Conservation (phyloP, 2,888 invertebrate genomes). For the Pasiphila rectangulata region DNA sequence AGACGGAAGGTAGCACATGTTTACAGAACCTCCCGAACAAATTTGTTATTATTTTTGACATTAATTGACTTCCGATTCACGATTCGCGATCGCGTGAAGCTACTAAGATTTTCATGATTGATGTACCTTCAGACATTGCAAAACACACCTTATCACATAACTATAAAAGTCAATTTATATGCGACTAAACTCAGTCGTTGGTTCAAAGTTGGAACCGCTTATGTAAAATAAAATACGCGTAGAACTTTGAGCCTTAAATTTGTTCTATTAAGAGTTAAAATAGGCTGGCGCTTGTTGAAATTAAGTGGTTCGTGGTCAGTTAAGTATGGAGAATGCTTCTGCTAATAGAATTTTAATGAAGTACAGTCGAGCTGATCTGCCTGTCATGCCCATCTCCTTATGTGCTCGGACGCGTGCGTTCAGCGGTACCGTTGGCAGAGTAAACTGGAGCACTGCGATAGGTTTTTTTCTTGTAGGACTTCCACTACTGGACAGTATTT, state of each 20-base stretch:
- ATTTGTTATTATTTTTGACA: constrained; percentile 31
- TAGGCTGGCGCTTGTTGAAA: constrained; percentile 20
- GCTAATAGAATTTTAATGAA: constrained; percentile 81
- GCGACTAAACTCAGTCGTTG: neutral
- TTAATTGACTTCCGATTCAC: constrained; percentile 65
- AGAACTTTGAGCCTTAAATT: constrained; percentile 22
- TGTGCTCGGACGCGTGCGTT: constrained; percentile 63
- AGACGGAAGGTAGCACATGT: too few relatives aligned
- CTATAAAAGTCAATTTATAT: constrained; percentile 15
- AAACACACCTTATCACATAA: constrained; percentile 34
- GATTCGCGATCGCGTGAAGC: constrained; percentile 55
- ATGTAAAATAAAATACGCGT: constrained; percentile 8
- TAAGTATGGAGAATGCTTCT: constrained; percentile 70
- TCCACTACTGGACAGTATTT: too few relatives aligned
- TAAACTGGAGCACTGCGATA: constrained; percentile 16
- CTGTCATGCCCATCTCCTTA: constrained; percentile 77
- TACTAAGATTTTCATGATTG: constrained; percentile 51
- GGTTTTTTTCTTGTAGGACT: neutral
- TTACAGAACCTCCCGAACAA: too few relatives aligned
- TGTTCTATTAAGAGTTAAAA: constrained; percentile 21
- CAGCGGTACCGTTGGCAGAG: constrained; percentile 43
- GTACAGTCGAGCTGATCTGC: constrained; percentile 76
- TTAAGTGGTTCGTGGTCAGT: constrained; percentile 19
- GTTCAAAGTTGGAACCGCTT: constrained; percentile 6
- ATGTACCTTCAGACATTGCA: constrained; percentile 31